Evolutionary conservation across 2,888 invertebrate genomes (phyloP).

Genomic region (Eubasilissa splendida): DNA sequence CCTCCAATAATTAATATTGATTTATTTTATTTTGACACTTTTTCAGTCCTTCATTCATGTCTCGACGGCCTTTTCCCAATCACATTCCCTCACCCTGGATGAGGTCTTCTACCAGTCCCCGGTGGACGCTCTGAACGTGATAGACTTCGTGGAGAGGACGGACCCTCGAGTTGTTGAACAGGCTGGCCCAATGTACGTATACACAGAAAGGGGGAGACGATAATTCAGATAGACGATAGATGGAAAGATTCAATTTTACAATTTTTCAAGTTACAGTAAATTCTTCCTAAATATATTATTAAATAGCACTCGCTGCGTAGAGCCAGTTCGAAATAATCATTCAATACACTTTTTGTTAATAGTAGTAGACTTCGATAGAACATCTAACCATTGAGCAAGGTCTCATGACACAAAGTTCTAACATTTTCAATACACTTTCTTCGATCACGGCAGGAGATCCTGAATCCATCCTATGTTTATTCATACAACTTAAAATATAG

Average conservation of each 20-base stretch:
- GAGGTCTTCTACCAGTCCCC: slow-evolving; percentile 78
- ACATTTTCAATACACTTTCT: too few species aligned
- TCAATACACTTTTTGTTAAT: too few species aligned
- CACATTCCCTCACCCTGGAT: slow-evolving; percentile 73
- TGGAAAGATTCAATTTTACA: not conserved
- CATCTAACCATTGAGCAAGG: too few species aligned
- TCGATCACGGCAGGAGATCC: too few species aligned
- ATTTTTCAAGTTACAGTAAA: not conserved
- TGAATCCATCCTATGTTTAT: too few species aligned
- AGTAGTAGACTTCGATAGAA: too few species aligned
- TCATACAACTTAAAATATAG: too few species aligned
- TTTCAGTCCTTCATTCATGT: slow-evolving; percentile 81
- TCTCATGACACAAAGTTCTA: too few species aligned
- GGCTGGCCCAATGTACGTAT: slow-evolving; percentile 72
- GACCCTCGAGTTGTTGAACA: slow-evolving; percentile 68
- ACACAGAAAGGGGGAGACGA: slow-evolving; percentile 55
- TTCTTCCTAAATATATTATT: not conserved
- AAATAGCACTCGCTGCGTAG: too few species aligned
- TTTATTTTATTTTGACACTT: not conserved
- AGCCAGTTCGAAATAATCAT: too few species aligned
- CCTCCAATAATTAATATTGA: not conserved
- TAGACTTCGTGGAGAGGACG: slow-evolving; percentile 68
- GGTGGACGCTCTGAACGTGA: slow-evolving; percentile 70
- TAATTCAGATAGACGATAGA: not conserved
- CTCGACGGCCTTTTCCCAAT: slow-evolving; percentile 87